Evolutionary conservation across 1,140 invertebrate species (phyloP).

Genomic region (Orchestia grillus): DNA sequence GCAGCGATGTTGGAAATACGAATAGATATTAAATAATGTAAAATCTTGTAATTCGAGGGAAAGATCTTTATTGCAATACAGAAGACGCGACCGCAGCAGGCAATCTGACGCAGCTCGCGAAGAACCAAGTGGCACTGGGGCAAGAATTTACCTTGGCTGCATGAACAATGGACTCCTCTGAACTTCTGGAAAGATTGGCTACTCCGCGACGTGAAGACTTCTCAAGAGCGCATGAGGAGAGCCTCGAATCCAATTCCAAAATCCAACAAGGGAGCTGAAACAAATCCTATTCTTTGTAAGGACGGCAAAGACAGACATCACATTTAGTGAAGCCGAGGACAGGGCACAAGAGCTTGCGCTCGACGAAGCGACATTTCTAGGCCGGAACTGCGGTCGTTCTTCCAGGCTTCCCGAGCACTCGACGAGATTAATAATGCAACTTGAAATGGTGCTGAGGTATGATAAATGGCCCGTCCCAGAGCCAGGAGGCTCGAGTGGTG

Average conservation of each 20-base stretch:
- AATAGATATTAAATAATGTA: background rate
- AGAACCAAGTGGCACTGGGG: background rate
- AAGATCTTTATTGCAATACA: background rate
- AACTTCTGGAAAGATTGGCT: background rate
- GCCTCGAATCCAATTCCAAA: conserved; percentile 23
- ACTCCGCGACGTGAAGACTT: conserved; percentile 6
- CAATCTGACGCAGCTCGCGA: background rate
- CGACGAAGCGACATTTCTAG: background rate
- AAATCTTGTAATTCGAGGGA: background rate
- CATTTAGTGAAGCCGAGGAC: conserved; percentile 4
- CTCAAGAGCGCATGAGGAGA: background rate
- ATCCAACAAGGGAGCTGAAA: conserved; percentile 33
- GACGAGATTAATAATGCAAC: conserved; percentile 54
- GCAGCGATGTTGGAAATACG: background rate
- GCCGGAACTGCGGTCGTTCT: conserved; percentile 23
- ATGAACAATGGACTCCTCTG: conserved; percentile 1
- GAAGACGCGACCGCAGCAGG: background rate
- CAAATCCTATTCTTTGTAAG: conserved; percentile 4
- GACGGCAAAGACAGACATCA: conserved; percentile 22
- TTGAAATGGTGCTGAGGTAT: conserved; percentile 52
- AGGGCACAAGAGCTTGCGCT: background rate
- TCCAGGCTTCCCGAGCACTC: conserved; percentile 46
- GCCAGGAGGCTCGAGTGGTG: conserved; percentile 14
- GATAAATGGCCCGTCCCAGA: conserved; percentile 31
- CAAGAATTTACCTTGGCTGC: background rate